Base-by-base conservation (phyloP, 2,888 invertebrate genomes). In the Ceriagrion tenellum region DNA sequence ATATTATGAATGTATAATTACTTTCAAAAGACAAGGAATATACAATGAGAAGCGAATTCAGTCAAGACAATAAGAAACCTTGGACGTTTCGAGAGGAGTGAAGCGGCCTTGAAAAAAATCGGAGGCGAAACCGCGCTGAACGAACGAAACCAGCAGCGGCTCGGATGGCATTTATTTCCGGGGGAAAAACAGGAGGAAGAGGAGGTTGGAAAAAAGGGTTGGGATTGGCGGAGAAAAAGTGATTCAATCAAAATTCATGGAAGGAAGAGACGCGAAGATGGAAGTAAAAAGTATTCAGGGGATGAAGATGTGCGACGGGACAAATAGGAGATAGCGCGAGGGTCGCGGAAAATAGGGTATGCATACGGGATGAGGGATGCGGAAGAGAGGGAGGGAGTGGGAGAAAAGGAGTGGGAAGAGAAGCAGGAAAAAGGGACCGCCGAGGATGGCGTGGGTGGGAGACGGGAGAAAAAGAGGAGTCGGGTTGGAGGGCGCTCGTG, bases 291-390 rank as follows among this genome's bases (percentile, higher is more conserved):
- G 69, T 93, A 89, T n/a, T 16, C 16, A 23, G 40, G 47, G 90
- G 16, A 91, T 47, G 93, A 47, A 69, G 47, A 26, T 13, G n/a
- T 63, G 69, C 10, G 90, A 56, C 6, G 69, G 93, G 69, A 81
- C 81, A 81, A 81, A 69, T 93, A 30, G 63, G 26, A 59, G 91
- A 91, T 91, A 91, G 91, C n/a, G 59, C 40, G 91, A 40, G 69
- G 93, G 69, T 35, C 47, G 69, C 69, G 93, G 74, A 93, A 93
- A 93, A 93, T 93, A 93, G 93, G 93, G 56, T 93, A 93, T 93
- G 93, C 93, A 93, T 93, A 93, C 93, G 63, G 63, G 69, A 93
- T 93, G 93, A 93, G 93, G 30, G 56, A 56, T 47, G 23, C 10
- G 18, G 13, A 26, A 55, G 90, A 8, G 56, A 30, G 59, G 56